Evolutionary conservation across 2,113 vertebrate genomes (phyloP).

Genomic region (Hystrix cristata): DNA sequence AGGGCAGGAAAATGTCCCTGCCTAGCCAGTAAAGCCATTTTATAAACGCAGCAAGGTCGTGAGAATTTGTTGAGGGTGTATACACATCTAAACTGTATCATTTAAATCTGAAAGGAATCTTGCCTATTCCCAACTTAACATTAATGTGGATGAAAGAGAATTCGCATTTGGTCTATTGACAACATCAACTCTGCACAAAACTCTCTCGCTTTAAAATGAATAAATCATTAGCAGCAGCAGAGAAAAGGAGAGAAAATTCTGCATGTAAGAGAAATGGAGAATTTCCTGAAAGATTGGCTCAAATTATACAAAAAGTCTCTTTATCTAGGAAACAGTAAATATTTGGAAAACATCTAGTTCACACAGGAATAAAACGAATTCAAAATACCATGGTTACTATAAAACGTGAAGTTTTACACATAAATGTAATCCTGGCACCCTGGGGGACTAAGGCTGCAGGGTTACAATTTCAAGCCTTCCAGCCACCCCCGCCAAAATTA

Average conservation of each 20-base stretch:
- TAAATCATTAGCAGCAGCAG: slow-evolving; percentile 13
- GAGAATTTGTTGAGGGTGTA: neutral
- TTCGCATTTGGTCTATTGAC: neutral
- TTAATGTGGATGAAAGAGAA: neutral
- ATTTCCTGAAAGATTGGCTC: neutral
- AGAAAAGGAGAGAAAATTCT: neutral
- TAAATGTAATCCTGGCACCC: neutral
- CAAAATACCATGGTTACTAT: neutral
- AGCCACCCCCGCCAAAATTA: neutral
- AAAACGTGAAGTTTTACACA: neutral
- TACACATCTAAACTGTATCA: neutral
- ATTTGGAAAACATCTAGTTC: slow-evolving; percentile 21
- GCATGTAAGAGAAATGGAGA: neutral
- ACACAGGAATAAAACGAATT: slow-evolving; percentile 5
- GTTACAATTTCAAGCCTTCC: neutral
- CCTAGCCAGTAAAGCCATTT: neutral
- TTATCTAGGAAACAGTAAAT: neutral
- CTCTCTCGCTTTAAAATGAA: slow-evolving; percentile 4
- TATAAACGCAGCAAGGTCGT: neutral
- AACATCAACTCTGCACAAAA: slow-evolving; percentile 2
- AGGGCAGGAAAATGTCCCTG: neutral
- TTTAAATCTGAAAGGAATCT: neutral
- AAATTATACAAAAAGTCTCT: neutral
- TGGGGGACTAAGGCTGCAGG: neutral
- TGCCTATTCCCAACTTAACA: neutral